Conservation (phyloP, 2,888 invertebrate genomes). For the Bugulina stolonifera region DNA sequence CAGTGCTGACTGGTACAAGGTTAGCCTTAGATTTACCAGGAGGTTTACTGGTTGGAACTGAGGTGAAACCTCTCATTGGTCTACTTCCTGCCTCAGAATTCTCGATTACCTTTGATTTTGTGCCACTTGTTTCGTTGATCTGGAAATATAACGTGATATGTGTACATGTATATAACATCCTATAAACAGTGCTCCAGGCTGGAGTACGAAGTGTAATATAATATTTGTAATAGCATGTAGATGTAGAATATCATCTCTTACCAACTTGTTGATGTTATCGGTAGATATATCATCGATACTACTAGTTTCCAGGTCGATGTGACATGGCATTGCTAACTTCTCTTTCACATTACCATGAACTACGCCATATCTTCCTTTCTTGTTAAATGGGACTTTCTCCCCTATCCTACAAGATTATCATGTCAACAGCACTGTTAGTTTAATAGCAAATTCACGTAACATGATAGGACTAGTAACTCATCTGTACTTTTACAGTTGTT, state of each 20-base stretch:
- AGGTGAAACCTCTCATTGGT: constrained; percentile 47
- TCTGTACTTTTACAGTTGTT: too few species aligned
- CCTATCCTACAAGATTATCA: constrained; percentile 42
- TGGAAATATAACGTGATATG: too few species aligned
- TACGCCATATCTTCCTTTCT: constrained; percentile 47
- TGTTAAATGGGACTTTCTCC: constrained; percentile 42
- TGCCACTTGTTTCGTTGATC: constrained; percentile 48
- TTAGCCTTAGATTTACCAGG: constrained; percentile 33
- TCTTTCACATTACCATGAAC: constrained; percentile 46
- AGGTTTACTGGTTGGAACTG: constrained; percentile 35
- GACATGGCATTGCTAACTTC: constrained; percentile 41
- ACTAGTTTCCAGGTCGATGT: constrained; percentile 42
- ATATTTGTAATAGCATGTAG: too few species aligned
- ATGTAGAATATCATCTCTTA: not conserved
- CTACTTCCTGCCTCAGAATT: constrained; percentile 33
- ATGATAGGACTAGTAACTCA: too few species aligned
- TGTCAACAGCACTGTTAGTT: constrained; percentile 22
- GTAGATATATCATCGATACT: constrained; percentile 40
- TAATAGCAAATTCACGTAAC: not conserved
- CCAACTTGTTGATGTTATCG: constrained; percentile 37
- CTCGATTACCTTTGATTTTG: constrained; percentile 44
- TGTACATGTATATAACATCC: too few species aligned
- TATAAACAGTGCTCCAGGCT: too few species aligned
- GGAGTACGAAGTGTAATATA: too few species aligned
- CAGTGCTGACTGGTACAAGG: constrained; percentile 37